Percentiles rank a stretch among this genome's conserved stretches.
Conservation (phyloP, 2,113 vertebrate species). For the Octodon degus region DNA sequence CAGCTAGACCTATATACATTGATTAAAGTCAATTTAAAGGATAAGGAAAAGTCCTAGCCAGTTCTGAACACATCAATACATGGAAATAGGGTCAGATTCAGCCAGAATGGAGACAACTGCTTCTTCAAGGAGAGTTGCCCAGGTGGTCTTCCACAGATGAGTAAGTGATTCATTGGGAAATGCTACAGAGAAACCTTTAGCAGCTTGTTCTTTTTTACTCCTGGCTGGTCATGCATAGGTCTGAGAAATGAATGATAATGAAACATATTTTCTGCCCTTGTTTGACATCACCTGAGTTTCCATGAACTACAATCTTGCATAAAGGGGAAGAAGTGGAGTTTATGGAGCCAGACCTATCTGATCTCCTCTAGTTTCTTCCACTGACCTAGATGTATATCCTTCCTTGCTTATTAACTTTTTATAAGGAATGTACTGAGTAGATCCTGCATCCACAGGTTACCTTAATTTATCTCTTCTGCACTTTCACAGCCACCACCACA, state of each 20-base stretch:
- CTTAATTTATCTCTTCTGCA: background rate
- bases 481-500: background rate
- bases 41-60: no score
- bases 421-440: background rate
- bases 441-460: background rate
- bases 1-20: no score
- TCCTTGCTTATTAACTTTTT: constrained; percentile 10
- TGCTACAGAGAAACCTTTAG: constrained; percentile 60
- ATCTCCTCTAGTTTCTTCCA: background rate
- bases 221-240: background rate
- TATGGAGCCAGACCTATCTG: background rate
- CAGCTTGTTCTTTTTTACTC: constrained; percentile 62
- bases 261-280: constrained; percentile 1
- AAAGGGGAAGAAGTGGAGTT: constrained; percentile 26
- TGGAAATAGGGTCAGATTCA: no score
- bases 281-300: constrained; percentile 41
- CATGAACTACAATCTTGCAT: constrained; percentile 46
- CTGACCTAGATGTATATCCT: background rate
- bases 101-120: no score
- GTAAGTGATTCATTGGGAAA: constrained; percentile 68
- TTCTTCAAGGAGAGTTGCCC: no score
- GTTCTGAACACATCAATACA: no score
- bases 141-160: background rate
- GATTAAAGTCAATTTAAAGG: no score
- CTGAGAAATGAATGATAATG: constrained; percentile 35